A percentile compares a stretch with the other conserved stretches of the same genome.
These are phyloP conservation scores for Cheilinus undulatus DNA, from an alignment of 2,113 vertebrate genomes.

Conservation along the genomic window DNA sequence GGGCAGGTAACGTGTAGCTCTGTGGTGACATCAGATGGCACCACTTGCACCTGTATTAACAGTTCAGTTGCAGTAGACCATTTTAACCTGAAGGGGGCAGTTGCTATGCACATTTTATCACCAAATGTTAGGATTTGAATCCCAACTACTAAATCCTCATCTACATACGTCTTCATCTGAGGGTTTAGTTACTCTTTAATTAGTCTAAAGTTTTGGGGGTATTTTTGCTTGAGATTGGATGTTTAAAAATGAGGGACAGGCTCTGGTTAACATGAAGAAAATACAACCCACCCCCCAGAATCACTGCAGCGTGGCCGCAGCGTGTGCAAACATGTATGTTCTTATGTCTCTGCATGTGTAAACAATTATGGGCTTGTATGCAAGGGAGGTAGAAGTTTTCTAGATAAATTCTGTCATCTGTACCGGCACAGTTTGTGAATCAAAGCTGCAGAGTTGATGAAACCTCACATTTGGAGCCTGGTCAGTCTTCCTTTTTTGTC, in stretches of 20 bases:
- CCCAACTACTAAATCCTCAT: too few relatives aligned
- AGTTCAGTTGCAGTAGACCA: too few relatives aligned
- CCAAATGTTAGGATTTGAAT: too few relatives aligned
- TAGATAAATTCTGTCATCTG: constrained; percentile 4
- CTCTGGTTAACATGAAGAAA: constrained; percentile 55
- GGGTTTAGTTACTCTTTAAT: too few relatives aligned
- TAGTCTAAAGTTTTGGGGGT: too few relatives aligned
- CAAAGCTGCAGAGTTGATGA: constrained; percentile 28
- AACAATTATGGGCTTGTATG: not conserved
- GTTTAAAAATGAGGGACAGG: constrained; percentile 10
- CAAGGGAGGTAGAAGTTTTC: constrained; percentile 11
- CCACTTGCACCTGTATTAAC: too few relatives aligned
- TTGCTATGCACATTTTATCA: too few relatives aligned
- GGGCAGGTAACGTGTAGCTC: too few relatives aligned
- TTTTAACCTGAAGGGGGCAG: too few relatives aligned
- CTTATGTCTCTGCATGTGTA: constrained; percentile 33
- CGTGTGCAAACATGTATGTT: constrained; percentile 18
- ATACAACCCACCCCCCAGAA: not conserved
- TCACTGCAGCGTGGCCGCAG: constrained; percentile 33
- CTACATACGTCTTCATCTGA: too few relatives aligned
- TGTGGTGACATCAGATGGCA: too few relatives aligned
- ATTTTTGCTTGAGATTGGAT: constrained; percentile 10
- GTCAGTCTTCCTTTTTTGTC: constrained; percentile 24
- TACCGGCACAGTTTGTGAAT: constrained; percentile 14
- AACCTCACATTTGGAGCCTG: constrained; percentile 22